These are phyloP conservation scores for Muscicapa comitata DNA, from an alignment of 2,797 vertebrate species.

Conservation along the genomic window DNA sequence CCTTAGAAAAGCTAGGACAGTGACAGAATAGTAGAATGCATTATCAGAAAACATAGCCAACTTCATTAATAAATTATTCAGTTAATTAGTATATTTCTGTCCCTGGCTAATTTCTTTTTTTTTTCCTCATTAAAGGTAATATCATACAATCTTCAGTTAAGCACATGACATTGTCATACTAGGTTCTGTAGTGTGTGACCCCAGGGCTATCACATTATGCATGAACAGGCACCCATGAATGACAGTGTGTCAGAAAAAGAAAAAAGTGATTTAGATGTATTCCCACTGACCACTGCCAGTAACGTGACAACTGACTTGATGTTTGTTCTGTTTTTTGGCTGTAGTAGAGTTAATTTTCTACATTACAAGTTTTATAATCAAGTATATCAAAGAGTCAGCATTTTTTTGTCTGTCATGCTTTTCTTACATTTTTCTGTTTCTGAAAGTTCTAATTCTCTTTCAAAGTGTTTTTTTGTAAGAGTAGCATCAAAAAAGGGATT, in stretches of 20 bases:
- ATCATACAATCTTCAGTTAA: constrained; percentile 53
- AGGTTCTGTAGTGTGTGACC: constrained; percentile 49
- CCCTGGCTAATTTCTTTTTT: constrained; percentile 53
- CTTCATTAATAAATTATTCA: constrained; percentile 54
- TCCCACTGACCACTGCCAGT: constrained; percentile 14
- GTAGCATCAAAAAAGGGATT: neutral
- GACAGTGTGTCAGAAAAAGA: constrained; percentile 31
- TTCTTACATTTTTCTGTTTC: neutral
- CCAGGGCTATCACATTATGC: constrained; percentile 52
- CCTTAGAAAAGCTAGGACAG: neutral
- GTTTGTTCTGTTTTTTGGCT: neutral
- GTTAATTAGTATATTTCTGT: constrained; percentile 64
- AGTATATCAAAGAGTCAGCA: constrained; percentile 37
- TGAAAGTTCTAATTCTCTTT: neutral
- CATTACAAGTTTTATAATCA: constrained; percentile 64
- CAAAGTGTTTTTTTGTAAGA: neutral
- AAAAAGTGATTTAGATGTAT: constrained; percentile 45
- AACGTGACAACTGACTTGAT: constrained; percentile 46
- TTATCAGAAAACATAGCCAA: constrained; percentile 37
- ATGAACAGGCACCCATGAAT: constrained; percentile 58
- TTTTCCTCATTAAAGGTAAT: constrained; percentile 24
- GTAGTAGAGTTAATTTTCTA: neutral
- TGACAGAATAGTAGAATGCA: neutral
- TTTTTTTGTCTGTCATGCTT: constrained; percentile 13
- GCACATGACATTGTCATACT: constrained; percentile 14